Evolutionary conservation across 2,888 invertebrate species (phyloP).

Genomic region (Conops quadrifasciatus): DNA sequence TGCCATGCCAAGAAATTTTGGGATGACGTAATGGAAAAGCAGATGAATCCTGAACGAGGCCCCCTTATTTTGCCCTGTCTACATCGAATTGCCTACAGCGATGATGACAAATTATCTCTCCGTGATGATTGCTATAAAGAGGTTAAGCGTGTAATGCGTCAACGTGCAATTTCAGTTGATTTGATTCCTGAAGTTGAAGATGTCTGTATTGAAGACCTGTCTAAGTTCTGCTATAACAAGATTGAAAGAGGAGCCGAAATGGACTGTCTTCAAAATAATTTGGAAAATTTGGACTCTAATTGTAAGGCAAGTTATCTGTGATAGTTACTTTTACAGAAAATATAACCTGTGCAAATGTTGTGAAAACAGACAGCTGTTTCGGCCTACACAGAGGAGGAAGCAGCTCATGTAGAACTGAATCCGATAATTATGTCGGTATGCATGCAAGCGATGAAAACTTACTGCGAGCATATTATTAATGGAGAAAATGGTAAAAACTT

Average conservation of each 20-base stretch:
- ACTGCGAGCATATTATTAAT: slow-evolving; percentile 76
- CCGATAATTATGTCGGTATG: slow-evolving; percentile 86
- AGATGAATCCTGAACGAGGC: slow-evolving; percentile 79
- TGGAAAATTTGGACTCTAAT: slow-evolving; percentile 73
- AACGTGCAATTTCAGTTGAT: slow-evolving; percentile 90
- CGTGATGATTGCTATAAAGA: slow-evolving; percentile 73
- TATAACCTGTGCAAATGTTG: too few relatives aligned
- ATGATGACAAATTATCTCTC: slow-evolving; percentile 66
- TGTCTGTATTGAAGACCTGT: slow-evolving; percentile 86
- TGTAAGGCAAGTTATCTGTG: slow-evolving; percentile 70
- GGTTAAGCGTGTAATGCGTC: slow-evolving; percentile 90
- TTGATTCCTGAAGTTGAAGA: slow-evolving; percentile 94
- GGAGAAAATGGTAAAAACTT: slow-evolving; percentile 77
- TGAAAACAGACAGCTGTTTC: slow-evolving; percentile 69
- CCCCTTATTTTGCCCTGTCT: slow-evolving; percentile 90
- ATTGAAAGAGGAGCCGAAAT: slow-evolving; percentile 92
- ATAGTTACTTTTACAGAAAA: slow-evolving; percentile 3
- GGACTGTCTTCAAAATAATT: slow-evolving; percentile 87
- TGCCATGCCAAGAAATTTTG: slow-evolving; percentile 84
- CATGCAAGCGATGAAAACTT: slow-evolving; percentile 77
- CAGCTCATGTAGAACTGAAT: slow-evolving; percentile 89
- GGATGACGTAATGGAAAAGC: slow-evolving; percentile 71
- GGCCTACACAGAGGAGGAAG: slow-evolving; percentile 89
- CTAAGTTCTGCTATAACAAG: slow-evolving; percentile 82
- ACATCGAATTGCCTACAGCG: slow-evolving; percentile 75